phyloP scores from a whole-genome alignment of 35 echinoderm and acorn worm species.

The Eucidaris tribuloides region DNA sequence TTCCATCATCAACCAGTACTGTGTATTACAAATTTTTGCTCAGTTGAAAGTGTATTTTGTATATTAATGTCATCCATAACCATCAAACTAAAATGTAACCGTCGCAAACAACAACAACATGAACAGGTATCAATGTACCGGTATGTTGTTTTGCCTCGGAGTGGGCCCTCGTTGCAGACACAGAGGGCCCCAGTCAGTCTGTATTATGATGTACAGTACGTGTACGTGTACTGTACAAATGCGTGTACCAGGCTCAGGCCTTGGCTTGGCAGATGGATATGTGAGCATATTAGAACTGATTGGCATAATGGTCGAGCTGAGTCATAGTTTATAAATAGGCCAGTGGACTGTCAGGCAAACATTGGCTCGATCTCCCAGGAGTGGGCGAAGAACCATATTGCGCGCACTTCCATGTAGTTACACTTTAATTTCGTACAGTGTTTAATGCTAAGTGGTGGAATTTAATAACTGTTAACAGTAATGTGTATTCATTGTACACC shows the following conservation, averaged over 20 bases:
- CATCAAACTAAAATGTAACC: too few relatives aligned
- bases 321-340: conserved; percentile 25
- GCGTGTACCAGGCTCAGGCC: neutral
- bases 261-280: conserved; percentile 21
- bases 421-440: too few relatives aligned
- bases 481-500: too few relatives aligned
- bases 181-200: too few relatives aligned
- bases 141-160: neutral
- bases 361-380: neutral
- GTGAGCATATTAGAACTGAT: conserved; percentile 31
- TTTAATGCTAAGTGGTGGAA: too few relatives aligned
- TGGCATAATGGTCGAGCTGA: conserved; percentile 31
- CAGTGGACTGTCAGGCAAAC: conserved; percentile 23
- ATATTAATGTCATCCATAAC: too few relatives aligned
- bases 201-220: neutral
- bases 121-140: neutral
- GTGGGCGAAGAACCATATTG: too few relatives aligned
- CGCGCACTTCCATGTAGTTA: too few relatives aligned
- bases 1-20: too few relatives aligned
- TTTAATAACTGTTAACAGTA: too few relatives aligned
- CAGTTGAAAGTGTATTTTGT: too few relatives aligned
- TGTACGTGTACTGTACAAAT: neutral
- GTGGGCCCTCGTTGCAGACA: neutral
- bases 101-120: neutral
- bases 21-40: too few relatives aligned